Base-by-base conservation (phyloP, 2,113 vertebrate species). In the Oncorhynchus kisutch region DNA sequence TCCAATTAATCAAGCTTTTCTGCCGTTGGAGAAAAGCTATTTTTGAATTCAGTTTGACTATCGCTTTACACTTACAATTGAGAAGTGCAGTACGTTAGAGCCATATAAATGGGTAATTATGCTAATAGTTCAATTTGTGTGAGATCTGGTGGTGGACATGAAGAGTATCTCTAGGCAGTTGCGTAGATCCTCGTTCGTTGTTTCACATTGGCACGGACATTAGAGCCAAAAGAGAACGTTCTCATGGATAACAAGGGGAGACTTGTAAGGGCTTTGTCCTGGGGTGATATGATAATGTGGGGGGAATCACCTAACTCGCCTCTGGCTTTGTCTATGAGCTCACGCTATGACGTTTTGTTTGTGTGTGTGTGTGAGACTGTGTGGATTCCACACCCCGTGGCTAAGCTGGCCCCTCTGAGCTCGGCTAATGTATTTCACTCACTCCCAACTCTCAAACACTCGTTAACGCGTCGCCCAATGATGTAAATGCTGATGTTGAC, bases 51-150 rank as follows among this genome's bases (percentile, higher is more conserved):
- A 85, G 81, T 81, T 81, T 87, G 80, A 3, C 86, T 86, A 85
- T 87, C 89, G 84, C 84, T 90, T 91, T 87, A 86, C 91, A 86
- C 89, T 80, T 78, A 88, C 89, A 90, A 89, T 89, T 76, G 85
- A 90, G 87, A 87, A 87, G 84, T 86, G 89, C 89, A 88, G 84
- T 70, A 77, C 84, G 89, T 90, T 92, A 91, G 34, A 34, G 87
- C 82, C 86, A 82, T 71, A 80, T 88, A 88, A 90, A 88, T 89
- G 89, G 90, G 89, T 92, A 88, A 91, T 91, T 91, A 90, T 88
- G 86, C 80, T 91, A 91, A 91, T 92, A 78, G 85, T 18, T 86
- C 85, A 87, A 90, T 91, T 88, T 89, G 82, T 45, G 39, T 11
- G 3, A 45, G 39, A 11, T 11, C 83, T 85, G 88, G 83, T 85